These are phyloP conservation scores for Spilogale gracilis DNA, from an alignment of 2,113 vertebrate genomes.

Conservation along the genomic window DNA sequence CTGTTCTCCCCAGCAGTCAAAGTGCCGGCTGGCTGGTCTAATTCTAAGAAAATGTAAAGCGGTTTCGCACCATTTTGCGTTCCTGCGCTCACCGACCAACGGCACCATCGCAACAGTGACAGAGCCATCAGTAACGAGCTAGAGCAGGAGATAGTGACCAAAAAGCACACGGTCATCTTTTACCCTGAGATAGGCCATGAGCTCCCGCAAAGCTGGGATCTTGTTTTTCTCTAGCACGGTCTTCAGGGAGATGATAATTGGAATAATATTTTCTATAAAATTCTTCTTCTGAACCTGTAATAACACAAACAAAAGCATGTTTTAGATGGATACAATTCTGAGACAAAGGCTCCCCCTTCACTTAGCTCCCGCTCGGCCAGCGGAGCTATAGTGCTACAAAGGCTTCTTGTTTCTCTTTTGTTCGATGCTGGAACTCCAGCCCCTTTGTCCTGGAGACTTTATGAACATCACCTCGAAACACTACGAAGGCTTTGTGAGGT, in stretches of 20 bases:
- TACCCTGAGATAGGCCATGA: constrained; percentile 96
- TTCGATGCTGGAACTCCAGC: not conserved
- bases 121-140: not conserved
- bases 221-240: constrained; percentile 93
- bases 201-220: constrained; percentile 93
- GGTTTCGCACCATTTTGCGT: not conserved
- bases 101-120: not conserved
- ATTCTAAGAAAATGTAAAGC: not conserved
- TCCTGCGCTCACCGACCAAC: not conserved
- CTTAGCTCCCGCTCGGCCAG: not conserved
- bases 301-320: constrained; percentile 46
- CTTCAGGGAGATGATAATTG: constrained; percentile 94
- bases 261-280: constrained; percentile 95
- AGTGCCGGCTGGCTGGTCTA: not conserved
- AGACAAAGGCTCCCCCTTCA: not conserved
- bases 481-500: not conserved
- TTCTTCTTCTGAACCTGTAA: constrained; percentile 96
- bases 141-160: not conserved
- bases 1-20: not conserved
- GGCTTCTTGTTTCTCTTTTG: not conserved
- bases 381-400: fast-evolving
- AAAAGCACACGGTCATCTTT: constrained; percentile 30
- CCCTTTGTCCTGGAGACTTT: not conserved
- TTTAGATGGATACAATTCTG: not conserved
- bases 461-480: not conserved